phyloP scores from a whole-genome alignment of 2,113 vertebrate species.

The Butorides virescens region DNA sequence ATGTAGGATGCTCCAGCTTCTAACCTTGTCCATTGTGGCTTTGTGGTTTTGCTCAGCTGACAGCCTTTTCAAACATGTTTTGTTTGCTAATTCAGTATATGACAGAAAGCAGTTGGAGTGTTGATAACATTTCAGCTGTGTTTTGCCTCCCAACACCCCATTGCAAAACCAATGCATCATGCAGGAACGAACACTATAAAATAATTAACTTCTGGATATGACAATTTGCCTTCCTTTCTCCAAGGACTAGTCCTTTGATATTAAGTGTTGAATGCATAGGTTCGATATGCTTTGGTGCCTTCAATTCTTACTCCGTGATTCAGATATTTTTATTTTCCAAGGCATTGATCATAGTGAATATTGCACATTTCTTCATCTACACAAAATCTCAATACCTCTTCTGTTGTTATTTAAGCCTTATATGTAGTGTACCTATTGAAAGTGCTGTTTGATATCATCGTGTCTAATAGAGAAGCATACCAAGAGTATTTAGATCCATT shows the following conservation, averaged over 20 bases:
- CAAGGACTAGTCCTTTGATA: not conserved
- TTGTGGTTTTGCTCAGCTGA: not conserved
- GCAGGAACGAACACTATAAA: not conserved
- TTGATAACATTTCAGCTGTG: not conserved
- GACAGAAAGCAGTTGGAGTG: not conserved
- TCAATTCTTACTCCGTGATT: not conserved
- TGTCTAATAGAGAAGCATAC: not conserved
- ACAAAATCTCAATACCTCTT: not conserved
- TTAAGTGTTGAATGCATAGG: not conserved
- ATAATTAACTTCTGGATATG: not conserved
- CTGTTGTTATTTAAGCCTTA: not conserved
- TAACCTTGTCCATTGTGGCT: not conserved
- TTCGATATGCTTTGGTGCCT: not conserved
- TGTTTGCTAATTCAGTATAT: not conserved
- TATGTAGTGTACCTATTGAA: not conserved
- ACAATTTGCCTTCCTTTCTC: not conserved
- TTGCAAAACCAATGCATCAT: not conserved
- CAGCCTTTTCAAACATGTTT: not conserved
- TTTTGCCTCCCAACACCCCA: not conserved
- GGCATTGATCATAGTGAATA: not conserved
- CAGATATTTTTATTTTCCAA: not conserved
- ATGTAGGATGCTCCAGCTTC: not conserved
- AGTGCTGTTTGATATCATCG: not conserved
- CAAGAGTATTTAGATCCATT: not conserved
- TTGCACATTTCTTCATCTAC: not conserved